These are phyloP conservation scores for Ormia ochracea DNA, from an alignment of 2,888 invertebrate genomes.

Conservation along the genomic window DNA sequence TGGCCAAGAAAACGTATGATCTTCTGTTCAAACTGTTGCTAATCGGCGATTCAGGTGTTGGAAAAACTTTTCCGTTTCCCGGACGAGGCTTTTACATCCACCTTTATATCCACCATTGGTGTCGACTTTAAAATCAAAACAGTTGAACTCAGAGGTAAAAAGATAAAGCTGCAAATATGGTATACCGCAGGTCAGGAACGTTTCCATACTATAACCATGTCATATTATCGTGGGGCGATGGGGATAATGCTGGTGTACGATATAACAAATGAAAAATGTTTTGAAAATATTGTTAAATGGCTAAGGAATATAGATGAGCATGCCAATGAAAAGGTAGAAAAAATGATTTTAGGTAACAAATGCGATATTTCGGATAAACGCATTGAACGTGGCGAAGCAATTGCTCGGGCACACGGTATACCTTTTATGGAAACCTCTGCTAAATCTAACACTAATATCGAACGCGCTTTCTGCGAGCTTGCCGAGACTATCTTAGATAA, in stretches of 20 bases:
- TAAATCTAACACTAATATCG: conserved; percentile 97
- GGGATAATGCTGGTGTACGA: conserved; percentile 98
- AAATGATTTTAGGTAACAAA: conserved; percentile 98
- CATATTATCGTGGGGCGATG: conserved; percentile 98
- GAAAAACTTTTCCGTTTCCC: conserved; percentile 96
- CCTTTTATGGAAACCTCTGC: conserved; percentile 99
- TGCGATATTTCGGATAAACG: conserved; percentile 98
- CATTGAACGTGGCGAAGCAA: conserved; percentile 88
- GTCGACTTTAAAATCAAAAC: conserved; percentile 99
- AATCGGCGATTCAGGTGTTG: conserved; percentile 96
- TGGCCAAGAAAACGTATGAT: conserved; percentile 98
- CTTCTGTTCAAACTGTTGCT: conserved; percentile 92
- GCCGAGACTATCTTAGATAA: conserved; percentile 97
- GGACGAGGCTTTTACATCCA: conserved; percentile 95
- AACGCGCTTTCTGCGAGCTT: conserved; percentile 94
- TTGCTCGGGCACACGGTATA: conserved; percentile 96
- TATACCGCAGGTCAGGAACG: conserved; percentile 96
- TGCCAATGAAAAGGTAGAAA: conserved; percentile 98
- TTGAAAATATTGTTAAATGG: conserved; percentile 99
- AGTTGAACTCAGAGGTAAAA: conserved; percentile 95
- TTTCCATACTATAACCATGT: conserved; percentile 98
- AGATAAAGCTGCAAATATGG: conserved; percentile 97
- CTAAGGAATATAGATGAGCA: conserved; percentile 99
- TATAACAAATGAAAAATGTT: conserved; percentile 97
- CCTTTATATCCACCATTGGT: conserved; percentile 97